Conservation (phyloP, 2,797 vertebrate genomes). For the Odontamblyopus lacepedii region DNA sequence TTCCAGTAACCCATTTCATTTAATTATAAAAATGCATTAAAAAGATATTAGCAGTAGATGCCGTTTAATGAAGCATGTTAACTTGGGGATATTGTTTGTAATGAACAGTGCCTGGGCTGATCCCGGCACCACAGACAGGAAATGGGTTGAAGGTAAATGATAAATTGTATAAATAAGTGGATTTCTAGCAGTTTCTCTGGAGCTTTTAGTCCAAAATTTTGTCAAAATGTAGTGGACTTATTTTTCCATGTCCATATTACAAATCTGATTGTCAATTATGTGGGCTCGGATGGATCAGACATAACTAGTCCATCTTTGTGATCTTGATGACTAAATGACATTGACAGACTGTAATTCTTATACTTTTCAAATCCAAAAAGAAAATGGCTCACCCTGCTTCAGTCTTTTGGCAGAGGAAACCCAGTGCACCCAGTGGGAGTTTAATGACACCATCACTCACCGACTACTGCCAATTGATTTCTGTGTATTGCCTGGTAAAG, state of each 20-base stretch:
- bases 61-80: conserved; percentile 86
- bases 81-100: conserved; percentile 84
- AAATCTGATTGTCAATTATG: background rate
- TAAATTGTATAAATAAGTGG: conserved; percentile 34
- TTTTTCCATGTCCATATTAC: background rate
- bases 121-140: conserved; percentile 64
- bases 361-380: conserved; percentile 7
- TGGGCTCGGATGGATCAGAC: background rate
- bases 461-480: conserved; percentile 15
- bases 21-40: conserved; percentile 88
- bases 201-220: background rate
- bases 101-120: conserved; percentile 80
- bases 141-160: conserved; percentile 53
- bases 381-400: conserved; percentile 1
- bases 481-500: conserved; percentile 13
- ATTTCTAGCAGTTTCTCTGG: background rate
- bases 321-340: background rate
- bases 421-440: conserved; percentile 1
- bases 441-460: background rate
- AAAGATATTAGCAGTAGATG: conserved; percentile 84
- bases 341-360: conserved; percentile 3
- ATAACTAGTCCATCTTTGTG: background rate
- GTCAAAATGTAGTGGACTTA: background rate
- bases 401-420: conserved; percentile 6
- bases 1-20: conserved; percentile 83